Evolutionary conservation across 2,797 vertebrate species (phyloP), one percentile per base, ranked within the genome.

Genomic region (Mallotus villosus): DNA sequence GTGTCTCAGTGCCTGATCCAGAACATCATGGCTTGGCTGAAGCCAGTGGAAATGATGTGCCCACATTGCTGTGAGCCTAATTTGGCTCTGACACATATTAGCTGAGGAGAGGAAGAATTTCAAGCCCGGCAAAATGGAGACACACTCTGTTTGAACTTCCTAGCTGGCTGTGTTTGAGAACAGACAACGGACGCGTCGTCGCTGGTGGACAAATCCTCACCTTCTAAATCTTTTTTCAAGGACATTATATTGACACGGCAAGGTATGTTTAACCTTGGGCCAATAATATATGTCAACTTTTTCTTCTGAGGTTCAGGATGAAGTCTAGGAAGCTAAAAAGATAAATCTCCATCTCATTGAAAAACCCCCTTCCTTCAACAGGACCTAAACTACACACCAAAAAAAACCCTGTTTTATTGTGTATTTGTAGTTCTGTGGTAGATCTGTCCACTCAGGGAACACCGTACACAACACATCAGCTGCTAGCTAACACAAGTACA

Each of bases 121-220:
- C 6, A n/a, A 72, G 34, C 21, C 41, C 1, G 19, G 64, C 9
- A 59, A 68, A 67, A 17, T 32, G 5, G 67, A 68, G 51, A 57
- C 29, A 69, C 37, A 68, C 59, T 62, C 59, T 37, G 46, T 34
- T 67, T 76, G 58, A 68, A 76, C 69, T 72, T 63, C 34, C 72
- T 72, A 63, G 53, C 62, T 6, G 2, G 34, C n/a, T 16, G 19
- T 27, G 25, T 60, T 68, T 63, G 68, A 68, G 65, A 60, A 72
- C 14, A 27, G 58, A 32, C n/a, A 68, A 57, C 41, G 24, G 22
- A 27, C 27, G 55, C 24, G 27, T 34, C 55, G 55, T 75, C 57
- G 7, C 34, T 21, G n/a, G 16, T 32, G 58, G 74, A 61, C 57
- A 76, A 76, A 66, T 58, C 58, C 41, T 53, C 17, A 68, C 29